Base-by-base conservation (phyloP, 2,888 invertebrate species). In the Clusia tigrina region DNA sequence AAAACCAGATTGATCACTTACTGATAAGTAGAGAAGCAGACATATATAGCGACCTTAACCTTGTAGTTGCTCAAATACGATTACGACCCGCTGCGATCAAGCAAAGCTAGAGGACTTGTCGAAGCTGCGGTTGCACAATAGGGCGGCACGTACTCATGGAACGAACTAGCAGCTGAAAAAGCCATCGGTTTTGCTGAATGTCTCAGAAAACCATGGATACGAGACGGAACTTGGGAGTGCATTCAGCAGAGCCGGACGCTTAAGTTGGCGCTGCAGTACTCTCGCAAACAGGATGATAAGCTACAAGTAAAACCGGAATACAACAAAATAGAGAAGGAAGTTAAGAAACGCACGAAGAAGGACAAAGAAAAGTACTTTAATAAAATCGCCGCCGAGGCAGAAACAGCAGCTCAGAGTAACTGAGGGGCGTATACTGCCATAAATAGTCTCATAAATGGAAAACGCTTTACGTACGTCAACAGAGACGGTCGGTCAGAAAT, bases 1-100 rank as follows among this genome's bases (percentile, higher is more conserved):
- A 32, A 32, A 55, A 32, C 18, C 55, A 55, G 18, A 32, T 25
- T 17, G 32, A 26, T 18, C 55, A 55, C n/a, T 17, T 55, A 32
- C 18, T 17, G 15, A 55, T 37, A 55, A 26, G 18, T 9, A 26
- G 20, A 3, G 6, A 18, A 55, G 23, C 32, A 9, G 32, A 32
- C 12, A 32, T 32, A 17, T 32, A 9, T 32, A 32, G 32, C 32
- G 32, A 32, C 32, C 12, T 9, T 32, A 32, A 32, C 32, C 12
- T 32, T 6, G 12, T 32, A 32, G 12, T 32, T 32, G 32, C 6
- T 32, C 32, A 32, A 32, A 32, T 32, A 32, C 32, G 32, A 9
- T 32, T 32, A 32, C 32, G 32, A 9, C 12, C 32, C 12, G 32
- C 12, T 12, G 32, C 32, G 32, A 32, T 32, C 32, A 32, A 32